Evolutionary conservation across 2,113 vertebrate genomes (phyloP).

Genomic region (Antechinus stuartii): DNA sequence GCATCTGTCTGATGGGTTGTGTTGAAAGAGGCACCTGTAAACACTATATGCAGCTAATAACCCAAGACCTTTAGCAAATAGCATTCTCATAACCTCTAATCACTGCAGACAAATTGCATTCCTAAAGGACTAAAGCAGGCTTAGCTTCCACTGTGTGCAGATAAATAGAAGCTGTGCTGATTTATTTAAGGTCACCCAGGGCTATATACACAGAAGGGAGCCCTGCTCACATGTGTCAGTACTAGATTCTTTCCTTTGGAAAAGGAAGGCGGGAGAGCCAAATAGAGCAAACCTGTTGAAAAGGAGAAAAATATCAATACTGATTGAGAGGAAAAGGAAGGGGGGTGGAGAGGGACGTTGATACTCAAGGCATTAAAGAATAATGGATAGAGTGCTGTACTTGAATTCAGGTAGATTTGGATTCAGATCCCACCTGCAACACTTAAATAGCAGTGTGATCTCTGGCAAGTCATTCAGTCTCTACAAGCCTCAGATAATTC

Average conservation of each 20-base stretch:
- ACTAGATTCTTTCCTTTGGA: background rate
- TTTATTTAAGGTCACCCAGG: background rate
- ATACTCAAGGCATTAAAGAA: background rate
- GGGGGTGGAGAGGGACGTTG: background rate
- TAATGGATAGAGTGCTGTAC: background rate
- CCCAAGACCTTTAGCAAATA: background rate
- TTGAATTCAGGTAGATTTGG: background rate
- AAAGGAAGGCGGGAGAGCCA: background rate
- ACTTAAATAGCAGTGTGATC: background rate
- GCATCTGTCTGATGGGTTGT: background rate
- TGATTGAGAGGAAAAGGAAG: background rate
- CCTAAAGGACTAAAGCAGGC: background rate
- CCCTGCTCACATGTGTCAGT: background rate
- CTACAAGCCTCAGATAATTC: background rate
- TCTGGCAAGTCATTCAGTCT: background rate
- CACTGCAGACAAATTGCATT: conserved; percentile 3
- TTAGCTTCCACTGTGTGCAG: background rate
- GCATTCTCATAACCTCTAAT: background rate
- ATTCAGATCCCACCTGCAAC: background rate
- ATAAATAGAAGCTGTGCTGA: conserved; percentile 1
- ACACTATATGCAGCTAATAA: background rate
- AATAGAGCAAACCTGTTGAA: background rate
- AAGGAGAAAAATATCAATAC: background rate
- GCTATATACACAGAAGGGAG: background rate
- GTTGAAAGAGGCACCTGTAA: background rate